Percentiles rank a stretch among this genome's conserved stretches.
phyloP scores from a whole-genome alignment of 2,113 vertebrate genomes.

The Psammodynastes pulverulentus region DNA sequence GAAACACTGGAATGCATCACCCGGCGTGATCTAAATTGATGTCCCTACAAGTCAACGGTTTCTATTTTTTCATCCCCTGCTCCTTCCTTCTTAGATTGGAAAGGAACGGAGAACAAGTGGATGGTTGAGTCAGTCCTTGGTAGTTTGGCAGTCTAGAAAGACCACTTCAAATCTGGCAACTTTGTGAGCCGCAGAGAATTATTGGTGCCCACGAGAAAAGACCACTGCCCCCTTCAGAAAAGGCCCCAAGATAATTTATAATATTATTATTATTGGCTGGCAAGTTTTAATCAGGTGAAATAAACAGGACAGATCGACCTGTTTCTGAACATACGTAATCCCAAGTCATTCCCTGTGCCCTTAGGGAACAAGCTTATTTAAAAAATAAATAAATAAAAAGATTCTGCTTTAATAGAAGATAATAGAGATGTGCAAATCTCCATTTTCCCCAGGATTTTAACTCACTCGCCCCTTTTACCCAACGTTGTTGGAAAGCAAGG shows the following conservation, averaged over 20 bases:
- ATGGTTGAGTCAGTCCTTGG: not conserved
- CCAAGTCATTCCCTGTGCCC: not conserved
- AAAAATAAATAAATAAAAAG: no score
- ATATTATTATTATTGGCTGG: not conserved
- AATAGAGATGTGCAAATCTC: conserved; percentile 33
- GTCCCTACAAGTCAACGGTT: not conserved
- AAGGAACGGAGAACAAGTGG: not conserved
- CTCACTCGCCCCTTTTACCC: not conserved
- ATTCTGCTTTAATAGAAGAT: conserved; percentile 13
- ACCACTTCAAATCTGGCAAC: not conserved
- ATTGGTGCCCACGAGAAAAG: not conserved
- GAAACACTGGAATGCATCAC: not conserved
- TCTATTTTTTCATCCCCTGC: not conserved
- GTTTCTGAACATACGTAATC: not conserved
- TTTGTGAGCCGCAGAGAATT: not conserved
- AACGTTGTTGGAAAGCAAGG: conserved; percentile 1
- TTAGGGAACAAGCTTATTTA: not conserved
- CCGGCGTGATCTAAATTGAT: not conserved
- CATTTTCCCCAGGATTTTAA: conserved; percentile 21
- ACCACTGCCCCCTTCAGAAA: not conserved
- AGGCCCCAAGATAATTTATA: not conserved
- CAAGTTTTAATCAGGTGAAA: not conserved
- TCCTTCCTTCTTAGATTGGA: not conserved
- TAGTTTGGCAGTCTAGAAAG: not conserved
- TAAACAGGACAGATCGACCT: not conserved